Evolutionary conservation across 2,797 vertebrate species (phyloP), one percentile per base, ranked within the genome.

Genomic region (Centroberyx gerrardi): DNA sequence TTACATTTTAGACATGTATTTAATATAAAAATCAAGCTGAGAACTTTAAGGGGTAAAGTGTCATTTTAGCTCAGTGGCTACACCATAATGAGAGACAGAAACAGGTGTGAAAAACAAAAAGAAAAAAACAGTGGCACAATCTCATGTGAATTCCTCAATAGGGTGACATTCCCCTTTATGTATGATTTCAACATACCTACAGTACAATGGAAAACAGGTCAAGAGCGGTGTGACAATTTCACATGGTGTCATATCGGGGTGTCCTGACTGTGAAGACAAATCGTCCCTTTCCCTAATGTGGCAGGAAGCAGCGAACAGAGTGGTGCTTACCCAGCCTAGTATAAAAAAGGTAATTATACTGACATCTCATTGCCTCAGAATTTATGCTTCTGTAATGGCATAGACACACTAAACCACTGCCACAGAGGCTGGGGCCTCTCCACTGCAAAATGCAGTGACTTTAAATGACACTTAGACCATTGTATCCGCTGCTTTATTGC

Each of bases 321-420:
- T 62, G 66, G 18, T 59, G 46, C 64, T 73, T 61, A 71, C 2
- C 62, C 71, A 62, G 62, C 49, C 64, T 10, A 7, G 46, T 66
- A 71, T 74, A 62, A 71, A 72, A 63, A 36, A 54, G 46, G 54
- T 72, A 72, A 79, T 86, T 74, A 81, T 38, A 29, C 62, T 54
- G 75, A 76, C 76, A 18, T 62, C 75, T 73, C 75, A 44, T 74
- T 67, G 77, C 64, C 52, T 70, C 36, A 62, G 62, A 56, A 71
- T 71, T 68, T 48, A 62, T 81, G 74, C 17, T 15, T 31, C 29
- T 31, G 61, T 74, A 63, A 74, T 36, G 67, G 52, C 62, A 48
- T 0, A 12, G 56, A 59, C 64, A 18, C 44, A 18, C 28, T 36
- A 68, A 70, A 29, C 9, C 60, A 1, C 40, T 9, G 52, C 60